Conservation (phyloP, 2,113 vertebrate species). For the Pavo muticus region DNA sequence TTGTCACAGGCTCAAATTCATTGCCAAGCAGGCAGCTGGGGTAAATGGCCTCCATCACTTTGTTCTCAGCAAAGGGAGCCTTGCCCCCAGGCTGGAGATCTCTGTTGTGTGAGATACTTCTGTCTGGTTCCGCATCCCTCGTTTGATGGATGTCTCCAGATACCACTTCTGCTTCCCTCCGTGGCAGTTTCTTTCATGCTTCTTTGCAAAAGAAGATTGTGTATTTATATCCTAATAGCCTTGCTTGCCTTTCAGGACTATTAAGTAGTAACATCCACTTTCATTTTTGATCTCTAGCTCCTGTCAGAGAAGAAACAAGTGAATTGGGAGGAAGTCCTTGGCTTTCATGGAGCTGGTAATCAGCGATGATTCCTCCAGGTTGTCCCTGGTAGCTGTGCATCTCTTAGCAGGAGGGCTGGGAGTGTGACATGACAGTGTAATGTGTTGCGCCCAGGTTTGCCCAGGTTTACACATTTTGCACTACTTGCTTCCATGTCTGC, state of each 20-base stretch:
- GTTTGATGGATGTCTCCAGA: neutral
- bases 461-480: neutral
- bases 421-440: neutral
- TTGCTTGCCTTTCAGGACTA: neutral
- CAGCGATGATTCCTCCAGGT: neutral
- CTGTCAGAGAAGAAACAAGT: neutral
- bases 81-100: neutral
- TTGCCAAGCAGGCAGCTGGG: neutral
- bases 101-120: neutral
- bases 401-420: neutral
- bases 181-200: neutral
- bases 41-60: neutral
- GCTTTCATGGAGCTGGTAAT: neutral
- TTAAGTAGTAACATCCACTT: neutral
- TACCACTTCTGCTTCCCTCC: neutral
- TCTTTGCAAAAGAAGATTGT: neutral
- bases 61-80: neutral
- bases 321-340: neutral
- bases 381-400: neutral
- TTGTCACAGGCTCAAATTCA: neutral
- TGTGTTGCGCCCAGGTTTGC: neutral
- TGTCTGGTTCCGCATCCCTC: neutral
- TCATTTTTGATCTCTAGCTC: constrained; percentile 3
- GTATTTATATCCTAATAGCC: neutral
- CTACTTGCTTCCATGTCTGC: neutral